Percentiles rank a stretch among this genome's conserved stretches.
Evolutionary conservation across 2,113 vertebrate genomes (phyloP).

Genomic region (Cyanoderma ruficeps): DNA sequence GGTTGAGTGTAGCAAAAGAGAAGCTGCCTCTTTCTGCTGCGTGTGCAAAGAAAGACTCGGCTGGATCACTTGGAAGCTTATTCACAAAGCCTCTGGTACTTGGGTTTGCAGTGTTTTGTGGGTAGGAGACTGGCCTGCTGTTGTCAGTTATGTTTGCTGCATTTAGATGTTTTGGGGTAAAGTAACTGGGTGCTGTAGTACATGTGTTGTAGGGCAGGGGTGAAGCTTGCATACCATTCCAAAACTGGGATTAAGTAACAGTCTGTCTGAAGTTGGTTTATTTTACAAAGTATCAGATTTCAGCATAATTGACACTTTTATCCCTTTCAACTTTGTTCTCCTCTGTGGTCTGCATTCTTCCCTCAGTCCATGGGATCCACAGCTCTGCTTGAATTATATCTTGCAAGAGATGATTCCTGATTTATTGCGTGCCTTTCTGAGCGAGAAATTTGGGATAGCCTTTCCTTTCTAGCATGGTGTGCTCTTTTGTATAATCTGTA

Average conservation of each 20-base stretch:
- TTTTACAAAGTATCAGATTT: slow-evolving; percentile 39
- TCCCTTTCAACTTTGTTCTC: slow-evolving; percentile 31
- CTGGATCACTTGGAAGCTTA: not conserved
- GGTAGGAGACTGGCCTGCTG: not conserved
- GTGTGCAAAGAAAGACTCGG: not conserved
- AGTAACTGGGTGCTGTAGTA: not conserved
- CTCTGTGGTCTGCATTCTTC: slow-evolving; percentile 33
- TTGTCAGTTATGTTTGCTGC: not conserved
- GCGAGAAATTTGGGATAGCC: not conserved
- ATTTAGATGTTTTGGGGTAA: not conserved
- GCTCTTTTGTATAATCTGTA: not conserved
- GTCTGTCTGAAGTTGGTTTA: slow-evolving; percentile 31
- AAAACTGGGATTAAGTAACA: slow-evolving; percentile 26
- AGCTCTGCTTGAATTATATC: not conserved
- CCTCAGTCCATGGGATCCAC: not conserved
- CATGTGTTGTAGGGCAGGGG: not conserved
- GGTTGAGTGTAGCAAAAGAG: not conserved
- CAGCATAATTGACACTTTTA: slow-evolving; percentile 32
- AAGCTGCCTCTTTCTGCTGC: not conserved
- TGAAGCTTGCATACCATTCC: slow-evolving; percentile 6
- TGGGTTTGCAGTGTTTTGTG: not conserved
- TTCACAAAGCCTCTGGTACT: not conserved
- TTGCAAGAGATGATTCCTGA: not conserved
- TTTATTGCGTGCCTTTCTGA: not conserved
- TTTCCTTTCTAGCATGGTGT: not conserved